phyloP scores from a whole-genome alignment of 2,888 invertebrate genomes.

The Xestia c-nigrum region DNA sequence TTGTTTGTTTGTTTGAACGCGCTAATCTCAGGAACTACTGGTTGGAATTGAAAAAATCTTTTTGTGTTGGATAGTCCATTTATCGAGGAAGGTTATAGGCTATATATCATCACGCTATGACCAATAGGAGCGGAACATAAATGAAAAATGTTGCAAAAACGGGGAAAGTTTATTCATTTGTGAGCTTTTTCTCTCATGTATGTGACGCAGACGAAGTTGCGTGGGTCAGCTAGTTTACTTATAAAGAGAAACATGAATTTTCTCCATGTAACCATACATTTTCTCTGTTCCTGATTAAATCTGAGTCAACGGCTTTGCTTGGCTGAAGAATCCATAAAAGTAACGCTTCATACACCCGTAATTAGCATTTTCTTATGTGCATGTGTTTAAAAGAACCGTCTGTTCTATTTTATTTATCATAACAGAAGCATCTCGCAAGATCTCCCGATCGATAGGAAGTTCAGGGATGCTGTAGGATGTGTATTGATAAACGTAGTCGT shows the following conservation, averaged over 20 bases:
- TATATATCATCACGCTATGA: no score
- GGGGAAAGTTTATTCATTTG: no score
- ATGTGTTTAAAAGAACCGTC: not conserved
- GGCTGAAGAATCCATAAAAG: slow-evolving; percentile 16
- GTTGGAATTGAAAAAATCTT: no score
- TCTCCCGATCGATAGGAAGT: slow-evolving; percentile 28
- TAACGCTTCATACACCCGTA: slow-evolving; percentile 15
- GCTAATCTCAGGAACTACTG: no score
- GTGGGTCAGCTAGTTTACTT: no score
- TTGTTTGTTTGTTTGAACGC: no score
- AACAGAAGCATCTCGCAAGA: slow-evolving; percentile 15
- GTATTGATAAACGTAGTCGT: slow-evolving; percentile 2
- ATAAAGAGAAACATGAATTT: not conserved
- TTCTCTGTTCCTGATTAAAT: slow-evolving; percentile 26
- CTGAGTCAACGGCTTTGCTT: slow-evolving; percentile 24
- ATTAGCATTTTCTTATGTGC: slow-evolving; percentile 23
- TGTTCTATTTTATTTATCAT: slow-evolving; percentile 16
- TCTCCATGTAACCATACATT: not conserved
- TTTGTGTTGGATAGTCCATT: no score
- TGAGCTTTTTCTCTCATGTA: no score
- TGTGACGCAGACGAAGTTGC: no score
- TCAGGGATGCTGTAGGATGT: slow-evolving; percentile 25
- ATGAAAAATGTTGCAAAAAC: no score
- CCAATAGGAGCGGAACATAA: no score
- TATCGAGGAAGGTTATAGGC: no score